Evolutionary conservation across 2,113 vertebrate species (phyloP), one percentile per base, ranked within the genome.

Genomic region (Peromyscus polionotus): DNA sequence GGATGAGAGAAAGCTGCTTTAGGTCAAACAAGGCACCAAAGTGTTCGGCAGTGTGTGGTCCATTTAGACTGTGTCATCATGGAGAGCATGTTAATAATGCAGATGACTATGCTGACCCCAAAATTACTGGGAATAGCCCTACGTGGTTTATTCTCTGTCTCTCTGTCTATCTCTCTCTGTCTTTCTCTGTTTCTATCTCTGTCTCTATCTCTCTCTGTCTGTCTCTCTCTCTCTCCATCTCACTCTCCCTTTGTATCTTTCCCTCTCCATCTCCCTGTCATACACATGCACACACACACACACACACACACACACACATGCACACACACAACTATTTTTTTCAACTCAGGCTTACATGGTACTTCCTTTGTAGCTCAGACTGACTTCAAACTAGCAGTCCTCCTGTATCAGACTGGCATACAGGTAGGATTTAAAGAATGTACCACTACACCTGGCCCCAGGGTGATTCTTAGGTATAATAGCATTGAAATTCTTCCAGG

Each of bases 21-120:
- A 91, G 7, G 76, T 79, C 5, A 83, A 61, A 67, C 45, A 54
- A n/a, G n/a, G 4, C 54, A 45, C 73, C 70, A 68, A 93, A 75
- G 16, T 76, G 2, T 79, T 94, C 61, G 85, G 51, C 67, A 87
- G 4, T 24, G 17, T 93, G 72, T 93, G 87, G 77, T 93, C 72
- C 89, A 59, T 81, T 93, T 93, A 65, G 86, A 94, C 51, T 72
- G 39, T 48, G 68, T 83, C 86, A 57, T 76, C n/a, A 77, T 42
- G 85, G 81, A 91, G 63, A 91, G 2, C 39, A 75, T 87, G 51
- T 86, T 94, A 88, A 96, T 95, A 91, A 97, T 79, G 76, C 26
- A 81, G 63, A 83, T 86, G 81, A 72, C 22, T 76, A 39, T 6
- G 42, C 65, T 95, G 84, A 72, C 90, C 75, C 81, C 91, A 72